Conservation (phyloP, 2,888 invertebrate species). For the Nomada ferruginata region DNA sequence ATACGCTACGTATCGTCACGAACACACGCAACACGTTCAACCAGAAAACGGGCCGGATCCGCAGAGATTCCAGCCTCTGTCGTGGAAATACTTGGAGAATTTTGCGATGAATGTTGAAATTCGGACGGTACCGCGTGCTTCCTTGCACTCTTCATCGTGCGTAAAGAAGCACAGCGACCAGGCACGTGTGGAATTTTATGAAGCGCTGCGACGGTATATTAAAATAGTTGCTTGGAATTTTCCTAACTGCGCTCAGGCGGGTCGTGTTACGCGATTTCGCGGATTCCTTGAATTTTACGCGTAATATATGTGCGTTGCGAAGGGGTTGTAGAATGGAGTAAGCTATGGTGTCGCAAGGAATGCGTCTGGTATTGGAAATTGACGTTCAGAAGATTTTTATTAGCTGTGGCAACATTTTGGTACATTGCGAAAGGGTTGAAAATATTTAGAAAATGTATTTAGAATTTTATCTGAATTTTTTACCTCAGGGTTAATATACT, state of each 20-base stretch:
- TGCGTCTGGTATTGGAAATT: not conserved
- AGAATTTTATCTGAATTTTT: no score
- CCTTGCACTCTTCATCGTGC: not conserved
- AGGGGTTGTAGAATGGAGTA: not conserved
- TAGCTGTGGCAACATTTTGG: no score
- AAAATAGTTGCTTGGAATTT: slow-evolving; percentile 47
- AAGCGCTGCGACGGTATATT: slow-evolving; percentile 22
- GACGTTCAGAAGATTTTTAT: no score
- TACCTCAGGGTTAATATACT: no score
- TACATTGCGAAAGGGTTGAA: no score
- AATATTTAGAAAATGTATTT: no score
- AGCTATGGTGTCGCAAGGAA: not conserved
- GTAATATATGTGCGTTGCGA: no score
- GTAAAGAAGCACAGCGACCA: not conserved
- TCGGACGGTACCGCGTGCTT: slow-evolving; percentile 12
- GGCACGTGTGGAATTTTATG: slow-evolving; percentile 24
- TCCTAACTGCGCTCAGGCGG: not conserved
- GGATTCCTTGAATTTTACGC: slow-evolving; percentile 20
- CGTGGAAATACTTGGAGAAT: slow-evolving; percentile 36
- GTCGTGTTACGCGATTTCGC: not conserved
- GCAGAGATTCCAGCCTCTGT: slow-evolving; percentile 37
- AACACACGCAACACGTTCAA: slow-evolving; percentile 25
- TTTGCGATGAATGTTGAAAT: not conserved
- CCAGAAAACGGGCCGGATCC: slow-evolving; percentile 5
- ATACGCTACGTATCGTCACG: slow-evolving; percentile 19